Evolutionary conservation across 2,888 invertebrate species (phyloP), one percentile per base, ranked within the genome.

Genomic region (Ernsta delagoae): DNA sequence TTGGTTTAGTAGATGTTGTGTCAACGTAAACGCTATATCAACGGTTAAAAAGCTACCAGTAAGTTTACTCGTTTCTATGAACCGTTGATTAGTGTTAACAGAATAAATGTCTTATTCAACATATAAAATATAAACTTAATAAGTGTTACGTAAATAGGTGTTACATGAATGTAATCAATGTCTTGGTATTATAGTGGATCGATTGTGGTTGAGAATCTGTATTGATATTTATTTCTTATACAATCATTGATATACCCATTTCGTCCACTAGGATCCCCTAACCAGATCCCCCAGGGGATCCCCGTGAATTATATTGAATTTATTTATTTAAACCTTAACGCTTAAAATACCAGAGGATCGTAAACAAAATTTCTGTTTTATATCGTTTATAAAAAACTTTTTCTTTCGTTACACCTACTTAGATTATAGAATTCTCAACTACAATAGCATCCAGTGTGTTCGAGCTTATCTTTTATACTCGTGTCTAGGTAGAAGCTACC

Each of bases 391-490:
- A 31, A 31, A 31, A 31, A 31, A 16, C 16, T 16, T 4, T 31
- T 31, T 31, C 31, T 31, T 31, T 31, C 31, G 31, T 31, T 31
- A 31, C 31, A 31, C 31, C 31, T 31, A 31, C 31, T 31, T 31
- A 31, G 31, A 31, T 31, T 31, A 31, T 31, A 31, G 31, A 9
- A 45, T 66, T 16, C 59, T 66, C 59, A 83, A 87, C 86, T 86
- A 84, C 87, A 86, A 84, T 31, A 31, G 31, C 31, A 84, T 83
- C 78, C 79, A 82, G 83, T 79, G 82, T 60, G 66, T 67, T 79
- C 75, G 91, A 91, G 90, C 90, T 91, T 91, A 89, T 77, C 79
- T 87, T 87, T 89, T 88, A 79, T 87, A 89, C 83, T 77, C 77
- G 81, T 67, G 60, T 66, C 9, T 53, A 79, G 77, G 74, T 81